These are phyloP conservation scores for Epinephelus awoara DNA, from an alignment of 2,797 vertebrate species.

Conservation along the genomic window DNA sequence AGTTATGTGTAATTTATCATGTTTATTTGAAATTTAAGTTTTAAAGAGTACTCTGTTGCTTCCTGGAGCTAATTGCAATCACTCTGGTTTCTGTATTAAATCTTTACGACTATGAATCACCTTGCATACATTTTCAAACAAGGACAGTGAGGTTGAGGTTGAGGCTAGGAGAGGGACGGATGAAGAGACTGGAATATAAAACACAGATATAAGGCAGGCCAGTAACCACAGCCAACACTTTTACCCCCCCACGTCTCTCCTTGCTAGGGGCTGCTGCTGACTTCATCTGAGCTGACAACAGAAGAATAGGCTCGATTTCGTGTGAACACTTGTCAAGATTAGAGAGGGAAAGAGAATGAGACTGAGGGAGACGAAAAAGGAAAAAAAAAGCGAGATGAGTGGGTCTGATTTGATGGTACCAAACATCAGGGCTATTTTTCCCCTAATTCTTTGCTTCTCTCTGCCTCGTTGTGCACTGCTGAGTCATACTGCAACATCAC, in stretches of 20 bases:
- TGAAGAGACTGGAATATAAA: conserved; percentile 8
- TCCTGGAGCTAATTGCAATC: no score
- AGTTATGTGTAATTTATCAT: no score
- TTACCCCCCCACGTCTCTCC: background rate
- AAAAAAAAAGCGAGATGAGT: background rate
- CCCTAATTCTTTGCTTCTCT: background rate
- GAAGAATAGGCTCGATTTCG: conserved; percentile 40
- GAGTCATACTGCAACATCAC: background rate
- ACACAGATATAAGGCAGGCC: background rate
- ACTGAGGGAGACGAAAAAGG: conserved; percentile 10
- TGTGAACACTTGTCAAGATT: conserved; percentile 53
- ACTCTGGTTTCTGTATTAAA: no score
- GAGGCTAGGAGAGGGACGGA: background rate
- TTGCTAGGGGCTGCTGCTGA: conserved; percentile 40
- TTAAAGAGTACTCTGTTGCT: no score
- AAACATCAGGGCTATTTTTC: background rate
- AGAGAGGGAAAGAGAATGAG: conserved; percentile 20
- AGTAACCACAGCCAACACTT: background rate
- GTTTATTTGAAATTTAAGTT: no score
- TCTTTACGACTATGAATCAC: background rate
- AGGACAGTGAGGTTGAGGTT: background rate
- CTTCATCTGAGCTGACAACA: conserved; percentile 58
- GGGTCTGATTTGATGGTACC: background rate
- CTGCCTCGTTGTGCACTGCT: background rate
- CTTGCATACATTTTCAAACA: background rate